A percentile compares a stretch with the other conserved stretches of the same genome.
Conservation (phyloP, 2,888 invertebrate species). For the Andrena trimmerana region DNA sequence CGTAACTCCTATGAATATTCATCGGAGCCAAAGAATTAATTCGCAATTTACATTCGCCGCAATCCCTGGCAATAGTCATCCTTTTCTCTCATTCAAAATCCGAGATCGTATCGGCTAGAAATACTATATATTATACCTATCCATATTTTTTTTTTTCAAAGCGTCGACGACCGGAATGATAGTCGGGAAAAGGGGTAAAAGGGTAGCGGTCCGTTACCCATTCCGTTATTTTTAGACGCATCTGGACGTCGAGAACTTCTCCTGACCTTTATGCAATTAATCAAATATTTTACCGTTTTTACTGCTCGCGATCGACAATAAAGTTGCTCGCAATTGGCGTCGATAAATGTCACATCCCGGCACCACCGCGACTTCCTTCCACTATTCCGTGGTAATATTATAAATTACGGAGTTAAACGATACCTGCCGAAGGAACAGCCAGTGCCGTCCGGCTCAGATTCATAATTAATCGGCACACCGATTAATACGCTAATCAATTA, state of each 20-base stretch:
- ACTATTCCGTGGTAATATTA: background rate
- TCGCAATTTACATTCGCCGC: slow-evolving; percentile 38
- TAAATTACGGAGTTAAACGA: slow-evolving; percentile 1
- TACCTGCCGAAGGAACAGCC: background rate
- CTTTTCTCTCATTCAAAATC: background rate
- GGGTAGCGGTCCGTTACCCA: slow-evolving; percentile 8
- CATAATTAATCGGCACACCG: slow-evolving; percentile 29
- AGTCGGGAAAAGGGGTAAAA: background rate
- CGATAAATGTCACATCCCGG: background rate
- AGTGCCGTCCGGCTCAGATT: slow-evolving; percentile 5
- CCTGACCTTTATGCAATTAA: slow-evolving; percentile 19
- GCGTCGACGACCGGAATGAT: background rate
- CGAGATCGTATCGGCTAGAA: slow-evolving; percentile 16
- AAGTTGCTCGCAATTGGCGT: slow-evolving; percentile 1
- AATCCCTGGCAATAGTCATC: background rate
- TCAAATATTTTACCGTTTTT: slow-evolving; percentile 37
- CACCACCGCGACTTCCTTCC: too few relatives aligned
- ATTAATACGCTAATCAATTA: slow-evolving; percentile 31
- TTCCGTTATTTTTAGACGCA: slow-evolving; percentile 21
- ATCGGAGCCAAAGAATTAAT: slow-evolving; percentile 30
- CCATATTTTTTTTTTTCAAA: background rate
- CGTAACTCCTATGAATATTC: slow-evolving; percentile 31
- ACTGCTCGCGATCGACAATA: background rate
- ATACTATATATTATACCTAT: background rate
- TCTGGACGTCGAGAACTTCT: background rate